Conservation (phyloP, 2,888 invertebrate species). For the Sminthurinus aureus region DNA sequence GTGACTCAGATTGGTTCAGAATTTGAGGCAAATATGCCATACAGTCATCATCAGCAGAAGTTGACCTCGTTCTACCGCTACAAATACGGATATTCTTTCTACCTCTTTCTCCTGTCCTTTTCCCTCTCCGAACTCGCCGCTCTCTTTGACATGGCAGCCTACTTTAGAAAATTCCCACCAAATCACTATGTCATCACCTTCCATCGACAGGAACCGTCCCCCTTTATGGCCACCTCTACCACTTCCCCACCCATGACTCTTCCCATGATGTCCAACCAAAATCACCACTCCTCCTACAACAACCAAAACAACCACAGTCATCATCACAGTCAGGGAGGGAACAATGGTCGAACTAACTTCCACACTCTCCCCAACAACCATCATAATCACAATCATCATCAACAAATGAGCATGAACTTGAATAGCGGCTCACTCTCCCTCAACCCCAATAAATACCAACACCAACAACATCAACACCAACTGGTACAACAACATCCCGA, state of each 20-base stretch:
- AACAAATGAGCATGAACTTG: no score
- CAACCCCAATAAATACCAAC: conserved; percentile 42
- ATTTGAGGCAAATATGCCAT: conserved; percentile 57
- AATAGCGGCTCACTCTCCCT: conserved; percentile 38
- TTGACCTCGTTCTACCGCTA: conserved; percentile 58
- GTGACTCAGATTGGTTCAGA: conserved; percentile 59
- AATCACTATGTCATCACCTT: conserved; percentile 58
- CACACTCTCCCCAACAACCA: conserved; percentile 39
- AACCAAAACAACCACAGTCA: conserved; percentile 25
- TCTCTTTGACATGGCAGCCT: conserved; percentile 58
- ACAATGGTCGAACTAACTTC: conserved; percentile 28
- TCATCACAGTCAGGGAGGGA: conserved; percentile 31
- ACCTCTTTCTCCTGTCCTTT: conserved; percentile 57
- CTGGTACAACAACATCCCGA: conserved; percentile 48
- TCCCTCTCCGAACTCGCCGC: conserved; percentile 56
- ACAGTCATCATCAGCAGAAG: conserved; percentile 52
- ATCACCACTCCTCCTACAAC: conserved; percentile 21
- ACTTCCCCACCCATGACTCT: conserved; percentile 18
- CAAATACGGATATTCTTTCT: conserved; percentile 58
- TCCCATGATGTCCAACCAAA: conserved; percentile 13
- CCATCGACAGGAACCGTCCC: conserved; percentile 57
- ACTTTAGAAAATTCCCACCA: conserved; percentile 56
- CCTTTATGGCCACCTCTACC: conserved; percentile 51
- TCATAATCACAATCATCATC: conserved; percentile 10
- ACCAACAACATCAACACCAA: conserved; percentile 14